Evolutionary conservation across 2,113 vertebrate species (phyloP).

Genomic region (Turdus rufiventris): DNA sequence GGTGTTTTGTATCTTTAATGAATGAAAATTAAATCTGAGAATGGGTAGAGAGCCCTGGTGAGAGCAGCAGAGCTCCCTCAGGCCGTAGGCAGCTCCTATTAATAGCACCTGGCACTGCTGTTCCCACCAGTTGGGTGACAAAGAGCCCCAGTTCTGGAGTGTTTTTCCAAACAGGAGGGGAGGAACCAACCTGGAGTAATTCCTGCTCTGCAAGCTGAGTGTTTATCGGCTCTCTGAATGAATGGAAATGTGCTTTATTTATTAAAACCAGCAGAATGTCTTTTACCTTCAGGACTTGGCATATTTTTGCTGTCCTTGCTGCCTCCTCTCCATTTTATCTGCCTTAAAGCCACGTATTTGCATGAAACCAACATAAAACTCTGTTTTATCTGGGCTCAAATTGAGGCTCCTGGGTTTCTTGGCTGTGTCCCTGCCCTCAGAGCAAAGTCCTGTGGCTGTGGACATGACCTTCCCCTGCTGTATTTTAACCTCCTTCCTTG

Average conservation of each 20-base stretch:
- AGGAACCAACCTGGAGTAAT: neutral
- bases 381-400: neutral
- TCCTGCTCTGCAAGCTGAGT: neutral
- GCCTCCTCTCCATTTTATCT: neutral
- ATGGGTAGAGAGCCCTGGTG: neutral
- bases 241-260: neutral
- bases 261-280: neutral
- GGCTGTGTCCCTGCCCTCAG: neutral
- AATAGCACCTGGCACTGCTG: neutral
- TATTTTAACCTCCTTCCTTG: neutral
- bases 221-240: neutral
- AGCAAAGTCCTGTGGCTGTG: neutral
- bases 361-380: neutral
- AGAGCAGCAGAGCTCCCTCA: neutral
- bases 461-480: neutral
- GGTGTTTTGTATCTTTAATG: neutral
- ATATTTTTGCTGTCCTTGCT: neutral
- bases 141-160: neutral
- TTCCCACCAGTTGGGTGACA: neutral
- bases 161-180: neutral
- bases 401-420: neutral
- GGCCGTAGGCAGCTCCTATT: neutral
- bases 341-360: neutral
- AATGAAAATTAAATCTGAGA: slow-evolving; percentile 12
- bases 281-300: neutral